Evolutionary conservation across 2,888 invertebrate species (phyloP).

Genomic region (Dryobotodes eremita): DNA sequence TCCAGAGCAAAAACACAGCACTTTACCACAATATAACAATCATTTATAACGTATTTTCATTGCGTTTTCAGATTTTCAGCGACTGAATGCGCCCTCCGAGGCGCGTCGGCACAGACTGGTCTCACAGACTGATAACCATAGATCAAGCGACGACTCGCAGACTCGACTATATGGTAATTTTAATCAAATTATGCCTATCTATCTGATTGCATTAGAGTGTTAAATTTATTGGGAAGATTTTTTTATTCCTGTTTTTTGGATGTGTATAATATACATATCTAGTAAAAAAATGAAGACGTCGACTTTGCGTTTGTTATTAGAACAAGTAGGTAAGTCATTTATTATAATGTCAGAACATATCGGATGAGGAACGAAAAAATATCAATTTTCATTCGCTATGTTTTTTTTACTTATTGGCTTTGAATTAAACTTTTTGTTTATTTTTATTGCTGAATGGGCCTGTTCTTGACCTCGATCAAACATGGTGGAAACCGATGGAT

Average conservation of each 20-base stretch:
- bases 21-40: slow-evolving; percentile 57
- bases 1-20: slow-evolving; percentile 62
- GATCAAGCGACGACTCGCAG: slow-evolving; percentile 69
- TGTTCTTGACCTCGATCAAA: too few relatives aligned
- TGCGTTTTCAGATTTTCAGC: slow-evolving; percentile 68
- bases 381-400: neutral
- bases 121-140: slow-evolving; percentile 71
- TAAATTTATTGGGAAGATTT: neutral
- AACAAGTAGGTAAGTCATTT: neutral
- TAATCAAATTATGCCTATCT: slow-evolving; percentile 57
- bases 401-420: neutral
- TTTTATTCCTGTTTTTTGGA: neutral
- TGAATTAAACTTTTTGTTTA: neutral
- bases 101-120: slow-evolving; percentile 75
- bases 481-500: too few relatives aligned
- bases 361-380: neutral
- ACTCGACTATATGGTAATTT: slow-evolving; percentile 55
- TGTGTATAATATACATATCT: too few relatives aligned
- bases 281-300: neutral
- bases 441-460: too few relatives aligned
- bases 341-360: neutral
- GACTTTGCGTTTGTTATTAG: neutral
- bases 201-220: slow-evolving; percentile 14
- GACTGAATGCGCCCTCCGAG: slow-evolving; percentile 70
- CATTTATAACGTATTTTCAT: slow-evolving; percentile 64